Evolutionary conservation across 2,113 vertebrate species (phyloP).

Genomic region (Balaenoptera acutorostrata): DNA sequence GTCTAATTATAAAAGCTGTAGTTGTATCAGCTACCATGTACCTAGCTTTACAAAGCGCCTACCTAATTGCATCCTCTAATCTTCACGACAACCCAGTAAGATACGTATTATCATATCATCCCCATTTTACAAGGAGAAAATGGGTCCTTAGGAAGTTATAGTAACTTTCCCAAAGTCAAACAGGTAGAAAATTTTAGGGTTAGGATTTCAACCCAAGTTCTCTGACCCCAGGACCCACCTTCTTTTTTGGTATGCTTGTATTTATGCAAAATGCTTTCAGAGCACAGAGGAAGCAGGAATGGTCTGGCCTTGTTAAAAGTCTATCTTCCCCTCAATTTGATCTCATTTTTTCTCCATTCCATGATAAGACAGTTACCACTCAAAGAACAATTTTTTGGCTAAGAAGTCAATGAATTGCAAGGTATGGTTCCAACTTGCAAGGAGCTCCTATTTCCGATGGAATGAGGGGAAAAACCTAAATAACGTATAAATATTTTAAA

Average conservation of each 20-base stretch:
- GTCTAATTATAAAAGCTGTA: not conserved
- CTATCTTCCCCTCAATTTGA: not conserved
- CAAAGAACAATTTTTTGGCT: not conserved
- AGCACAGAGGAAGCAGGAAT: not conserved
- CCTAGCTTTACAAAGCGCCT: not conserved
- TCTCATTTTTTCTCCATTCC: not conserved
- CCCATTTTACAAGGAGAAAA: not conserved
- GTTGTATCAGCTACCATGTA: not conserved
- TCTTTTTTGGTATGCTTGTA: not conserved
- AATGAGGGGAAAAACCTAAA: not conserved
- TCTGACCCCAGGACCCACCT: not conserved
- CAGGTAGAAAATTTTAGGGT: not conserved
- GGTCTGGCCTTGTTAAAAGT: not conserved
- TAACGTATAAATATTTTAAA: not conserved
- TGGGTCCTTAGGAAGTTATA: not conserved
- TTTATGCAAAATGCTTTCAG: not conserved
- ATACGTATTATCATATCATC: not conserved
- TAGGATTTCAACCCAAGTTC: not conserved
- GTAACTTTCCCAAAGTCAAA: not conserved
- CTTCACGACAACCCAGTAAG: not conserved
- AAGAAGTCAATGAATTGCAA: not conserved
- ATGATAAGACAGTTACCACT: not conserved
- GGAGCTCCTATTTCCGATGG: not conserved
- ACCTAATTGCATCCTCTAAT: not conserved
- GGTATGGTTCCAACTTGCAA: not conserved